phyloP scores from a whole-genome alignment of 2,888 invertebrate genomes.

The Drosophila colorata region DNA sequence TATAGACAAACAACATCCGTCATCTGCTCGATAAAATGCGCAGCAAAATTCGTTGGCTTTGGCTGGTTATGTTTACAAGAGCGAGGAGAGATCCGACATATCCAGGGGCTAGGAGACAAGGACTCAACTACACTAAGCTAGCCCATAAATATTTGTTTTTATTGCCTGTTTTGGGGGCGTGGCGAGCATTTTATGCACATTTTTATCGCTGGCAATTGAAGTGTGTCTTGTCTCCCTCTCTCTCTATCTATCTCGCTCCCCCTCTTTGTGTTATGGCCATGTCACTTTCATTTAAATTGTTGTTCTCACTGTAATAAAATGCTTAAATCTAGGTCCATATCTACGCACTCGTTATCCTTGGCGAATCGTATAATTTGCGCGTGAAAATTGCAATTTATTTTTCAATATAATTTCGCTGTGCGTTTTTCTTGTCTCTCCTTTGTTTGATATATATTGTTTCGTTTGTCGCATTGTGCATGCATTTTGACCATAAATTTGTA shows the following conservation, averaged over 20 bases:
- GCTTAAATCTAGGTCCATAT: slow-evolving; percentile 83
- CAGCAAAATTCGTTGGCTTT: slow-evolving; percentile 20
- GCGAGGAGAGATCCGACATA: too few species aligned
- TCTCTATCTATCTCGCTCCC: not conserved
- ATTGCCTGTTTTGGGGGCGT: slow-evolving; percentile 52
- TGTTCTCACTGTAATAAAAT: slow-evolving; percentile 79
- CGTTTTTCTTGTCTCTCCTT: slow-evolving; percentile 6
- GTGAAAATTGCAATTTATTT: slow-evolving; percentile 60
- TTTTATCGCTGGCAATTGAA: slow-evolving; percentile 59
- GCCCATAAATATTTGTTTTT: slow-evolving; percentile 71
- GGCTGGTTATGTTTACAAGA: slow-evolving; percentile 15
- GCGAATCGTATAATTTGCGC: slow-evolving; percentile 41
- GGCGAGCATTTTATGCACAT: slow-evolving; percentile 55
- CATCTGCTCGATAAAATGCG: slow-evolving; percentile 24
- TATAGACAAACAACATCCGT: slow-evolving; percentile 30
- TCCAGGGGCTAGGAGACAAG: not conserved
- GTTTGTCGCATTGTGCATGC: slow-evolving; percentile 46
- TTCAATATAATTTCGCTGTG: slow-evolving; percentile 35
- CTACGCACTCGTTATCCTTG: slow-evolving; percentile 85
- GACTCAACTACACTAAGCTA: slow-evolving; percentile 30
- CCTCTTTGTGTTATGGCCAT: slow-evolving; percentile 45
- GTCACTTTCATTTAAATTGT: slow-evolving; percentile 74
- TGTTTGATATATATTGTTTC: slow-evolving; percentile 3
- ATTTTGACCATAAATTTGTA: slow-evolving; percentile 54
- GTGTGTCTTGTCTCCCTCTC: slow-evolving; percentile 12